Percentiles rank a stretch among this genome's conserved stretches.
Conservation (phyloP, 2,113 vertebrate species). For the Menidia beryllina region DNA sequence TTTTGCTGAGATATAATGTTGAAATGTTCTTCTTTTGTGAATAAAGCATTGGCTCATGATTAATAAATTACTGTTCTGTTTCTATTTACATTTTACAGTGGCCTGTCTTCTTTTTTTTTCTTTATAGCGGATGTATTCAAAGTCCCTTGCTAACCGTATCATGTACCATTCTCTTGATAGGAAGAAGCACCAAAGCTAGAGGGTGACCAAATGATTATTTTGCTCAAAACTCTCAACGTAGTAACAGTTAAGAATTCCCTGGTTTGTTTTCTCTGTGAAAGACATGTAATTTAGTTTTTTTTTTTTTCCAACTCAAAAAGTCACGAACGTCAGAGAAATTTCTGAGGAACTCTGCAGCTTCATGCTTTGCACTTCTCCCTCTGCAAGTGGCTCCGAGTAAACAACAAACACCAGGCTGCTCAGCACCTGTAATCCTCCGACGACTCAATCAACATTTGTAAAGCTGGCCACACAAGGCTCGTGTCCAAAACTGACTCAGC, state of each 20-base stretch:
- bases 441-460: conserved; percentile 77
- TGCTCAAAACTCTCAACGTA: neutral
- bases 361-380: conserved; percentile 17
- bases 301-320: conserved; percentile 3
- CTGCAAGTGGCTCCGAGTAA: conserved; percentile 38
- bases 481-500: conserved; percentile 58
- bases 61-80: too few species aligned
- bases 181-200: neutral
- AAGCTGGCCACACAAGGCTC: conserved; percentile 61
- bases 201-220: neutral
- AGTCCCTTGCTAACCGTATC: neutral
- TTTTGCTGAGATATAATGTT: too few species aligned
- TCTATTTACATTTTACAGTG: too few species aligned
- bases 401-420: conserved; percentile 68
- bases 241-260: neutral
- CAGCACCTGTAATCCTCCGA: conserved; percentile 68
- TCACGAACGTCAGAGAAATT: conserved; percentile 10
- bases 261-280: neutral
- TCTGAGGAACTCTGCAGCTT: conserved; percentile 23
- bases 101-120: too few species aligned
- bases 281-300: neutral
- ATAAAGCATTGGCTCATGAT: too few species aligned
- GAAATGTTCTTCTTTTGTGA: too few species aligned
- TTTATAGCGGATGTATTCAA: neutral
- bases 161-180: neutral